These are phyloP conservation scores for Tetragonula carbonaria DNA, from an alignment of 2,888 invertebrate species.

Conservation along the genomic window DNA sequence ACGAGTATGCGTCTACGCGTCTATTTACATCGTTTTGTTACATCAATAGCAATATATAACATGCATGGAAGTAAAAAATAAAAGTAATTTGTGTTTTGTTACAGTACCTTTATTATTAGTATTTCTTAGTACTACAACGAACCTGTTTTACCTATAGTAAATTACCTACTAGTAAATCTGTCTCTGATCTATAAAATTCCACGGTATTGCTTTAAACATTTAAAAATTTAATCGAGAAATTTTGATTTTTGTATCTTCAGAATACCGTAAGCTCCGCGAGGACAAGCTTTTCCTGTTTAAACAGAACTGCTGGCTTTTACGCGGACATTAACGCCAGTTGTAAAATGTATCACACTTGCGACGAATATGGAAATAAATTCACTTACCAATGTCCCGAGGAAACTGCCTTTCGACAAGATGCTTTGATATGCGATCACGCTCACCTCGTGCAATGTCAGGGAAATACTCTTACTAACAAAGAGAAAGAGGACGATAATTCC, in stretches of 20 bases:
- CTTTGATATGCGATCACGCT: conserved; percentile 80
- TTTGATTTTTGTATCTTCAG: conserved; percentile 59
- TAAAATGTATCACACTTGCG: conserved; percentile 79
- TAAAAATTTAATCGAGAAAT: not conserved
- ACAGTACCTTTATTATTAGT: not conserved
- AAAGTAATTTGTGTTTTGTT: too few relatives aligned
- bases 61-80: too few relatives aligned
- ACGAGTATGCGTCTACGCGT: too few relatives aligned
- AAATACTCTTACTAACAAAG: conserved; percentile 13
- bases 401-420: conserved; percentile 80
- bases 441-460: conserved; percentile 77
- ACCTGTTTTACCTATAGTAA: too few relatives aligned
- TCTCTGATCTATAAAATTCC: too few relatives aligned
- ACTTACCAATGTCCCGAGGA: conserved; percentile 79
- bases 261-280: conserved; percentile 71
- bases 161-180: too few relatives aligned
- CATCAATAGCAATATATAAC: too few relatives aligned
- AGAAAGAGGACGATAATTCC: conserved; percentile 6
- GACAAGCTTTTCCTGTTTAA: conserved; percentile 76
- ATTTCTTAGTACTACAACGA: not conserved
- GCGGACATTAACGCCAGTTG: conserved; percentile 77
- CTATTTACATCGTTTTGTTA: too few relatives aligned
- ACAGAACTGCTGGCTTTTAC: conserved; percentile 76
- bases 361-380: conserved; percentile 81
- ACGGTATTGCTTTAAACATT: not conserved